Evolutionary conservation across 2,797 vertebrate species (phyloP), one percentile per base, ranked within the genome.

Genomic region (Muraenolepis orangiensis): DNA sequence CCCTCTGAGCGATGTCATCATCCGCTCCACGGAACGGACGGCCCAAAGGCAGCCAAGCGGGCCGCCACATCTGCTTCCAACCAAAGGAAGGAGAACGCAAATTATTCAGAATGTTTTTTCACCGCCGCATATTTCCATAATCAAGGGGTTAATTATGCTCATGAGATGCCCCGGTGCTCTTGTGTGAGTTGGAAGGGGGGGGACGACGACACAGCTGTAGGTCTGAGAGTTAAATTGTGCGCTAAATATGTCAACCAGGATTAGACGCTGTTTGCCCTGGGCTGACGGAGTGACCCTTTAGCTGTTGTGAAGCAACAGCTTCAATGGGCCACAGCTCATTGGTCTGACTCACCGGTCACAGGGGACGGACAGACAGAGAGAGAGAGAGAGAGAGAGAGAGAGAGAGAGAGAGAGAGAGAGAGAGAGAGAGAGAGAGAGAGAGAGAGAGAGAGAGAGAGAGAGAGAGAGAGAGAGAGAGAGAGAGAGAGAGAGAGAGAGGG

Each of bases 221-320:
- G 88, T 94, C 94, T 94, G 92, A 86, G 78, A 93, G 93, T 91
- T 93, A 94, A 92, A 93, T 91, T 89, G 92, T 93, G 92, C 72
- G 74, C 91, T 93, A 91, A 93, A 94, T 92, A 87, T 91, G 93
- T 94, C 93, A 94, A 84, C 83, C 86, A 90, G 89, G 79, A 87
- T 93, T 86, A 90, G 88, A 89, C 82, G 87, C 90, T n/a, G 89
- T 84, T 91, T 84, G 82, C 86, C 82, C 78, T 36, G 34, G 72
- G 76, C 81, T 79, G 85, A 68, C 6, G 67, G 67, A 34, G 14
- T 20, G 14, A 69, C 29, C 67, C 29, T 20, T 29, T 20, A 32
- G 42, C 42, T 46, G 42, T 46, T 46, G n/a, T n/a, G 42, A 20
- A 20, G 18, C 42, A 20, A 46, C 42, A 18, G 16, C 32, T 46